Evolutionary conservation across 2,888 invertebrate species (phyloP).

Genomic region (Rosalia funebris): DNA sequence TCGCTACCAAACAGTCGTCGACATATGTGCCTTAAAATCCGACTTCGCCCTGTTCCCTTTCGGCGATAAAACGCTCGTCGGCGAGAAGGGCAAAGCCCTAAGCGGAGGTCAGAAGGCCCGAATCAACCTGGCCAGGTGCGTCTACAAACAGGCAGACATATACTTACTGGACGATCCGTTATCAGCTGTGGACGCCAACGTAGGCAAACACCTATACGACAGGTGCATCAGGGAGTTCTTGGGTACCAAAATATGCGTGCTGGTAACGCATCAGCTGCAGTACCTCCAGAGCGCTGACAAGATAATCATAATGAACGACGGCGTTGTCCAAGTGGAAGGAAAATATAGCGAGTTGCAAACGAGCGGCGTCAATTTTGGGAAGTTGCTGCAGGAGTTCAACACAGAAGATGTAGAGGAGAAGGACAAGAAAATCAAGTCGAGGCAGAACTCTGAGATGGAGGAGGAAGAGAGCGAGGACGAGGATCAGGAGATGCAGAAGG

Average conservation of each 20-base stretch:
- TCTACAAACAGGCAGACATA: slow-evolving; percentile 81
- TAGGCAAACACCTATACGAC: slow-evolving; percentile 78
- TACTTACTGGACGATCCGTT: slow-evolving; percentile 85
- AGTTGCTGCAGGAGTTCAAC: slow-evolving; percentile 46
- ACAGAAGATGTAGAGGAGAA: slow-evolving; percentile 55
- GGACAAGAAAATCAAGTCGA: slow-evolving; percentile 53
- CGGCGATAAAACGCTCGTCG: slow-evolving; percentile 82
- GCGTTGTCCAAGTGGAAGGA: slow-evolving; percentile 64
- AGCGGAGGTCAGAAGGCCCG: slow-evolving; percentile 89
- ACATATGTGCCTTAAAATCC: slow-evolving; percentile 72
- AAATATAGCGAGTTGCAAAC: slow-evolving; percentile 64
- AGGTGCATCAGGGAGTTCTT: slow-evolving; percentile 74
- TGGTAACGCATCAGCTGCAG: slow-evolving; percentile 79
- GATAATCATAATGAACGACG: slow-evolving; percentile 63
- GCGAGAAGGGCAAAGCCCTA: slow-evolving; percentile 82
- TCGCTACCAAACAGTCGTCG: slow-evolving; percentile 71
- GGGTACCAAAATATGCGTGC: slow-evolving; percentile 70
- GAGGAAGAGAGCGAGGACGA: slow-evolving; percentile 54
- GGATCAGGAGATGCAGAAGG: slow-evolving; percentile 55
- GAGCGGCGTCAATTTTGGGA: slow-evolving; percentile 65
- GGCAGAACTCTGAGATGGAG: slow-evolving; percentile 57
- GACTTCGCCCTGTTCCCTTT: slow-evolving; percentile 81
- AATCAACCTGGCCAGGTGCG: slow-evolving; percentile 80
- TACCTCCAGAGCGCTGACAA: slow-evolving; percentile 62
- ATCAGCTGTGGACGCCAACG: slow-evolving; percentile 83